Base-by-base conservation (phyloP, 2,888 invertebrate genomes). In the Volucella zonaria region DNA sequence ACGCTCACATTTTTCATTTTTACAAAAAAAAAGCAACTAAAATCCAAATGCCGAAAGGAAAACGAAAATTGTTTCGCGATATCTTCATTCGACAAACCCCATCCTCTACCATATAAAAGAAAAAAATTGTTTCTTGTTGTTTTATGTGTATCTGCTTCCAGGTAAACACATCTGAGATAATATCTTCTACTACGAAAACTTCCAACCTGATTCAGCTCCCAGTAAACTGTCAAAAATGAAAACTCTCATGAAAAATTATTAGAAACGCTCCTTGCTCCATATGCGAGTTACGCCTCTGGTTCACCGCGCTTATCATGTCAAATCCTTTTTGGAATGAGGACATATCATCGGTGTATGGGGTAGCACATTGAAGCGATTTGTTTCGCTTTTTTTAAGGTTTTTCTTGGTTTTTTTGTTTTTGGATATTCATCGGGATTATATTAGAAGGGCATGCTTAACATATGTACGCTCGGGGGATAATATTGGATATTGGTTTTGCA, bases 401-500 rank as follows among this genome's bases (percentile, higher is more conserved):
- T 23, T 23, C 43, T 66, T 75, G 66, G 66, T 58, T 56, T 23
- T 49, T 66, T 75, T 75, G 66, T 58, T 56, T 58, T n/a, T 51
- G 58, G 51, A 58, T 75, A 58, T 75, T 75, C 66, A 51, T 75
- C 43, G 75, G 66, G 58, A 75, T 75, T 75, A 75, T 43, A 47
- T 54, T 62, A 73, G 73, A 62, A 56, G 47, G 43, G 67, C 51
- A 74, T 66, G 64, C 52, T 81, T 66, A 64, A 71, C 81, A 81
- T 71, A 76, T 81, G 31, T 31, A 31, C 31, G 81, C 70, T 64
- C 49, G 58, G 42, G 51, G 68, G 62, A 42, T 76, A 59, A 76
- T 81, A 81, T 81, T 81, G 45, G 51, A 81, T 81, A 76, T 81
- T 70, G 81, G 81, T 81, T 81, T 76, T 76, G 76, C 67, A 76